Evolutionary conservation across 2,888 invertebrate genomes (phyloP), one percentile per base, ranked within the genome.

Genomic region (Dynastes tityus): DNA sequence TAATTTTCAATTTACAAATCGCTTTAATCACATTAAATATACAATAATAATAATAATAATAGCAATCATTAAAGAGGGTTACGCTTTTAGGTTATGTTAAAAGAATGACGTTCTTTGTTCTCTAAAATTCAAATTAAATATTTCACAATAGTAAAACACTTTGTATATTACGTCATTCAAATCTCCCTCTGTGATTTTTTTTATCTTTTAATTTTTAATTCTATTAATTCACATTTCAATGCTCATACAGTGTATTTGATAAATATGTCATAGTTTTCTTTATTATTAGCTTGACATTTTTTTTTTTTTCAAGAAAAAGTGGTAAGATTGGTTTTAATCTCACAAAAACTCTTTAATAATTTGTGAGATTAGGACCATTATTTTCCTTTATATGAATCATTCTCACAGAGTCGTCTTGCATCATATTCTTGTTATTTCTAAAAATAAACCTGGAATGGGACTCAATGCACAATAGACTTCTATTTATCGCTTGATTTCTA

Each of bases 21-120:
- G 22, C 37, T 55, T 55, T 22, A 55, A 67, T 67, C 65, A 67
- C 65, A 67, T 67, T 67, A 45, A 45, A 67, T 67, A 67, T 40
- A 67, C 40, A 67, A 63, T 63, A 61, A 61, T 61, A 82, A 82
- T 82, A 82, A 87, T 55, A 65, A 79, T 76, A 64, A 80, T 71
- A 79, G 79, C 37, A 80, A 83, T 80, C 84, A 83, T 84, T 85
- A 84, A 83, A 85, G 85, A 86, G 86, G 84, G 83, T 82, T 80
- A 22, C 80, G 16, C 37, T 45, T 67, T 45, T 63, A 32, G 22
- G 32, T 40, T 53, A 64, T 73, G 65, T 71, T 32, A 16, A 55
- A 37, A 71, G 37, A 71, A 71, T 55, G 55, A 58, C 55, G 71
- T 71, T 55, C 1, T 58, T 55, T n/a, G 2, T 71, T 29, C 55